These are phyloP conservation scores for Drosophila lacteicornis DNA, from an alignment of 1,140 invertebrate species.

Conservation along the genomic window DNA sequence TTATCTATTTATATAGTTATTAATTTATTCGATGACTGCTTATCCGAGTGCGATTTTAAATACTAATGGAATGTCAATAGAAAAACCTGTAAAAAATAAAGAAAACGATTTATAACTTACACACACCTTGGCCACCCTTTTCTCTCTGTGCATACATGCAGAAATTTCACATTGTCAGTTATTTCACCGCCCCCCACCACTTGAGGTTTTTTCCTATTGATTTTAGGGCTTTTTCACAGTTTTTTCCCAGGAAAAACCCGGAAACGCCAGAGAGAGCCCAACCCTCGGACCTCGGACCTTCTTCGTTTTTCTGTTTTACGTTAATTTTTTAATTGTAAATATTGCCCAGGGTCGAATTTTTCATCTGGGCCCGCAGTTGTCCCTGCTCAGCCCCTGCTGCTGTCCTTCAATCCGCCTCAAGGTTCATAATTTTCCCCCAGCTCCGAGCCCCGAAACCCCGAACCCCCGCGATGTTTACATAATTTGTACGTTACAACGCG, in stretches of 20 bases:
- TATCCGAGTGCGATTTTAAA: no score
- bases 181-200: constrained; percentile 16
- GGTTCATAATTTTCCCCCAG: constrained; percentile 70
- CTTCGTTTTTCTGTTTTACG: constrained; percentile 76
- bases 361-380: constrained; percentile 62
- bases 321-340: constrained; percentile 84
- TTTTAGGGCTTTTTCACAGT: constrained; percentile 83
- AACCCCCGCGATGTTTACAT: constrained; percentile 71
- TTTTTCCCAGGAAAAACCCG: constrained; percentile 38
- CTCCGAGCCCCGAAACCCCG: neutral
- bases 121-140: neutral
- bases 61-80: no score
- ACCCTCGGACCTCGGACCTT: constrained; percentile 25
- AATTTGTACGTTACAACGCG: constrained; percentile 83
- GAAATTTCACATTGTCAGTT: constrained; percentile 35
- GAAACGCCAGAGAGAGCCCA: neutral
- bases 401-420: constrained; percentile 45
- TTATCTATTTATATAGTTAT: no score
- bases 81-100: no score
- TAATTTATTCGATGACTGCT: no score
- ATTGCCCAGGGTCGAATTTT: constrained; percentile 81
- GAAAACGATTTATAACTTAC: no score
- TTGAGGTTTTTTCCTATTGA: constrained; percentile 70
- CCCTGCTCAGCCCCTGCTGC: constrained; percentile 4
- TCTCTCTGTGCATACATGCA: constrained; percentile 13